Evolutionary conservation across 2,113 vertebrate species (phyloP), one percentile per base, ranked within the genome.

Genomic region (Anas platyrhynchos): DNA sequence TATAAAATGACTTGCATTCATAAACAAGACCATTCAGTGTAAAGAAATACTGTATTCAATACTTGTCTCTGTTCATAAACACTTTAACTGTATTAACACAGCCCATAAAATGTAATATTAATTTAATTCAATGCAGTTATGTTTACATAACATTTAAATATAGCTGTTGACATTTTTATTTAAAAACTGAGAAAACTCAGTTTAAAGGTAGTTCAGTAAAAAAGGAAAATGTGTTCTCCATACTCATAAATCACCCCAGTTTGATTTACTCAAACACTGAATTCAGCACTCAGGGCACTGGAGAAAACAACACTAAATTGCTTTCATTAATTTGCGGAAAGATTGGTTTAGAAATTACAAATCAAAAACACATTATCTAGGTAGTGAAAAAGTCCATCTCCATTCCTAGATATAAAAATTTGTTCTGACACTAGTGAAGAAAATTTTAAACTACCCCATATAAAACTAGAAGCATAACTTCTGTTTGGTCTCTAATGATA

Each of bases 371-470:
- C 2, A 55, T 34, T 4, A 26, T 87, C 67, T 41, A 71, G 10
- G 25, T 23, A 77, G 25, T 15, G 29, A 92, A 66, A 1, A 6
- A 66, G 18, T 80, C 63, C 76, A 2, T 86, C 26, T 71, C 29
- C 2, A 56, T 5, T 93, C 90, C 76, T 44, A 26, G 43, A 23
- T 54, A 32, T 32, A 58, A 91, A 88, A 41, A 95, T 85, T 85
- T 62, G 80, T 83, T 93, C 69, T 93, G 78, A 91, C 25, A 74
- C 48, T 68, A 91, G 66, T 86, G 82, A 93, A 81, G 91, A 93
- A 93, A 62, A 68, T 27, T 73, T 90, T 75, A 80, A 73, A 83
- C 75, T 83, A 8, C n/a, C 32, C 38, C 41, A 14, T 61, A 17
- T 88, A 75, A 78, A 76, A 38, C 29, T 10, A 25, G 34, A 89